Percentiles rank a stretch among this genome's conserved stretches.
These are phyloP conservation scores for Leptinotarsa undecemlineata DNA, from an alignment of 1,140 invertebrate species.

Conservation along the genomic window DNA sequence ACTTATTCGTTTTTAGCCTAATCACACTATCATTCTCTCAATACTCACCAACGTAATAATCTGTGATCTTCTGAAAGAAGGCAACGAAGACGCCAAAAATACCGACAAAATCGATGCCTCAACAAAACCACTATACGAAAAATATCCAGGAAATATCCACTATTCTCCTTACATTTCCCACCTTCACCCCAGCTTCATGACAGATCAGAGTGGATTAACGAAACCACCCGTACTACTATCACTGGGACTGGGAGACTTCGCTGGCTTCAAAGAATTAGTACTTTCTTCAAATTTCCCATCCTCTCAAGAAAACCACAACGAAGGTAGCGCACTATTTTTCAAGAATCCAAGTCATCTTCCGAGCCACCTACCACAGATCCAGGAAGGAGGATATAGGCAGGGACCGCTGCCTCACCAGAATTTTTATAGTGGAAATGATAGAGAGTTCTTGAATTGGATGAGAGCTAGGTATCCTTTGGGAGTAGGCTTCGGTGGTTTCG, in stretches of 20 bases:
- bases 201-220: neutral
- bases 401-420: neutral
- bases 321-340: neutral
- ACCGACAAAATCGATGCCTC: neutral
- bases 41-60: neutral
- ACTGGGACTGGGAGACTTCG: neutral
- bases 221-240: neutral
- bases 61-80: neutral
- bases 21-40: neutral
- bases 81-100: conserved; percentile 1
- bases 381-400: neutral
- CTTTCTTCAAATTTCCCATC: neutral
- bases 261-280: neutral
- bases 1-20: neutral
- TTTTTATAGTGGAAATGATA: neutral
- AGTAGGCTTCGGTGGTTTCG: neutral
- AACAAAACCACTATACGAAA: neutral
- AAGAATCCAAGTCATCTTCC: too few species aligned
- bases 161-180: neutral
- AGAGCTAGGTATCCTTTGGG: neutral
- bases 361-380: too few species aligned
- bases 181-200: neutral
- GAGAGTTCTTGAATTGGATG: neutral
- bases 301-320: neutral
- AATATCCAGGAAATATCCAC: neutral